A percentile compares a stretch with the other conserved stretches of the same genome.
Conservation (phyloP, 1,140 invertebrate species). For the Vanessa tameamea region DNA sequence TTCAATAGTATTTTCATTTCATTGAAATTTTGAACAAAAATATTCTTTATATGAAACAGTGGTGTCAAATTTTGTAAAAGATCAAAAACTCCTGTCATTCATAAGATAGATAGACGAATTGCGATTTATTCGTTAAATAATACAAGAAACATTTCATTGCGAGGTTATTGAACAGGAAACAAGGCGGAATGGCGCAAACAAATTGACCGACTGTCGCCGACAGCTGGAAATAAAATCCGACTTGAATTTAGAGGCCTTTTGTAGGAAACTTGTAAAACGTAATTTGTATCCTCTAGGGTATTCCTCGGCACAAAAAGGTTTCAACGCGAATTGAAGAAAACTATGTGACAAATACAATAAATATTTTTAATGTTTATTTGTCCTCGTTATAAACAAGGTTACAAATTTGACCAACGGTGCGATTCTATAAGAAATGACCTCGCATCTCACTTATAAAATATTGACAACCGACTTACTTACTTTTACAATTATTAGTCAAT, state of each 20-base stretch:
- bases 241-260: conserved; percentile 35
- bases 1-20: not conserved
- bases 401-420: too few relatives aligned
- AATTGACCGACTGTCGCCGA: conserved; percentile 43
- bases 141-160: conserved; percentile 20
- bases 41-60: not conserved
- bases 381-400: too few relatives aligned
- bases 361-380: too few relatives aligned
- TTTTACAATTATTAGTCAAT: too few relatives aligned
- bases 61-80: not conserved
- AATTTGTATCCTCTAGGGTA: conserved; percentile 27
- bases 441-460: too few relatives aligned
- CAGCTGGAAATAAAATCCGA: conserved; percentile 47
- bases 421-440: too few relatives aligned
- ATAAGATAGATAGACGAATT: not conserved
- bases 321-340: conserved; percentile 29
- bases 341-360: conserved; percentile 1
- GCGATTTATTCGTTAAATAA: not conserved
- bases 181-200: conserved; percentile 44
- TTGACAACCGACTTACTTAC: too few relatives aligned
- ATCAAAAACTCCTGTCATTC: not conserved
- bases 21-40: not conserved
- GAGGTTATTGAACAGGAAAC: conserved; percentile 44
- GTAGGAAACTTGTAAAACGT: conserved; percentile 23
- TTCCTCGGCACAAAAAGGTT: conserved; percentile 24